These are phyloP conservation scores for Anas platyrhynchos DNA, from an alignment of 2,113 vertebrate species.

Conservation along the genomic window DNA sequence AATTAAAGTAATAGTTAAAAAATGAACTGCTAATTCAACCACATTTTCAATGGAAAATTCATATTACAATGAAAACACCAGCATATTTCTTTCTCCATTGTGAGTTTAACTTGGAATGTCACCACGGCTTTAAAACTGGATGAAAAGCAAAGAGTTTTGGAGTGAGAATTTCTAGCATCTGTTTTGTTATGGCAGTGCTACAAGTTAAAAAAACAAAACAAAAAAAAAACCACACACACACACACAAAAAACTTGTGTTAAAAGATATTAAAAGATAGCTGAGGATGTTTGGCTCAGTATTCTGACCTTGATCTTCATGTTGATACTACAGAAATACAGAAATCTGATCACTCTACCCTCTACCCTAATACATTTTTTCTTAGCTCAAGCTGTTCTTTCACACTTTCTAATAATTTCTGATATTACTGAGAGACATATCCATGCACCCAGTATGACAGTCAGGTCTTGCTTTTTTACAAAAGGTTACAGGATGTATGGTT, in stretches of 20 bases:
- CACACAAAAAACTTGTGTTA: background rate
- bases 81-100: background rate
- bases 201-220: background rate
- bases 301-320: constrained; percentile 55
- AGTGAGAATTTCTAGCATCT: constrained; percentile 47
- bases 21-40: constrained; percentile 50
- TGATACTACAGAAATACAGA: constrained; percentile 45
- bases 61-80: constrained; percentile 41
- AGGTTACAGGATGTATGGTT: background rate
- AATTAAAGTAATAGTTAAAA: constrained; percentile 67
- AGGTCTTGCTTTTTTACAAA: background rate
- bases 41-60: constrained; percentile 59
- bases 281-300: constrained; percentile 64
- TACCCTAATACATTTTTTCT: constrained; percentile 26
- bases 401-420: constrained; percentile 15
- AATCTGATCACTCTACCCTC: constrained; percentile 4
- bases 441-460: background rate
- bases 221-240: too few species aligned
- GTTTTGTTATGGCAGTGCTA: constrained; percentile 44
- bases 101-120: constrained; percentile 12
- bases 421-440: background rate
- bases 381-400: background rate
- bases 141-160: constrained; percentile 66
- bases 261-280: constrained; percentile 54
- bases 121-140: constrained; percentile 49